phyloP scores from a whole-genome alignment of 2,888 invertebrate genomes.

The Selenia dentaria region DNA sequence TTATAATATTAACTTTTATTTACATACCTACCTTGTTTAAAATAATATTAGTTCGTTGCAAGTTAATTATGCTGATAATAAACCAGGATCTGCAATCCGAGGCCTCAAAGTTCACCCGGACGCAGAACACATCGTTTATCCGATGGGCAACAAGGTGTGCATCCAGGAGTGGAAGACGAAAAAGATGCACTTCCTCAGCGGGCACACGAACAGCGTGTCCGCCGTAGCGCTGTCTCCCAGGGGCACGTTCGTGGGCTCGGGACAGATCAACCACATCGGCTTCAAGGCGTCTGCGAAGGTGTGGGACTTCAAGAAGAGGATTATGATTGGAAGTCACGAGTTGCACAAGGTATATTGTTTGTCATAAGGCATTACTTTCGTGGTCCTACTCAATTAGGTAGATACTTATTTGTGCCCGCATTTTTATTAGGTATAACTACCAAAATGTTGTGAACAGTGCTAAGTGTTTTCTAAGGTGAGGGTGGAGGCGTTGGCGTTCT shows the following conservation, averaged over 20 bases:
- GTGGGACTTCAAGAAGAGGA: conserved; percentile 91
- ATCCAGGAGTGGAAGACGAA: conserved; percentile 88
- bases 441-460: too few relatives aligned
- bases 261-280: conserved; percentile 95
- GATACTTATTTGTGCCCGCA: too few relatives aligned
- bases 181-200: conserved; percentile 90
- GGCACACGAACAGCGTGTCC: conserved; percentile 92
- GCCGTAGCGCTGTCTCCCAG: conserved; percentile 90
- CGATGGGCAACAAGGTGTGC: conserved; percentile 91
- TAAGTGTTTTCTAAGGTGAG: conserved; percentile 79
- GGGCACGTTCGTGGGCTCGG: conserved; percentile 93
- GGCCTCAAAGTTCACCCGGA: conserved; percentile 91
- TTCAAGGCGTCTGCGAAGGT: conserved; percentile 94
- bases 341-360: conserved; percentile 91
- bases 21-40: too few relatives aligned
- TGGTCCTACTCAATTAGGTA: too few relatives aligned
- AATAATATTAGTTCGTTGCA: too few relatives aligned
- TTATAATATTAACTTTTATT: too few relatives aligned
- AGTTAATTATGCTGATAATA: too few relatives aligned
- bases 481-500: conserved; percentile 93
- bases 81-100: conserved; percentile 64
- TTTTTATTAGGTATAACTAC: too few relatives aligned
- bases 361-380: too few relatives aligned
- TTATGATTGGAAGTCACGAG: conserved; percentile 88
- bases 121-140: conserved; percentile 88